Conservation (phyloP, 2,113 vertebrate genomes). For the Oplegnathus fasciatus region DNA sequence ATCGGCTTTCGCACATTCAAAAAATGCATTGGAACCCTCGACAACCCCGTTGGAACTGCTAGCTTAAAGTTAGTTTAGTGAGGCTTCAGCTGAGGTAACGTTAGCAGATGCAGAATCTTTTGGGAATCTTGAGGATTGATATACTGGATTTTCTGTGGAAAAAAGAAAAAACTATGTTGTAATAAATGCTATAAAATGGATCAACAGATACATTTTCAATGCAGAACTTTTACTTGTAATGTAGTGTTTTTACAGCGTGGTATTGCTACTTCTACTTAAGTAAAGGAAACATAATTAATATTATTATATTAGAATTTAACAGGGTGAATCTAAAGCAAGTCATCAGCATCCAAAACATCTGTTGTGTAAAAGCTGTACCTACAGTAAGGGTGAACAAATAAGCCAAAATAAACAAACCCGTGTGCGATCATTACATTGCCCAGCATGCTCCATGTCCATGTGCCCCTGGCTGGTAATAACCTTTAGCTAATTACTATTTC, state of each 20-base stretch:
- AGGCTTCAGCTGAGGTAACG: not conserved
- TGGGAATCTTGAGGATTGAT: not conserved
- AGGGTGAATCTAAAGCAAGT: slow-evolving; percentile 16
- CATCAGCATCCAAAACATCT: slow-evolving; percentile 49
- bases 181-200: not conserved
- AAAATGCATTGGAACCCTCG: not conserved
- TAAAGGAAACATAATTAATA: slow-evolving; percentile 35
- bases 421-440: slow-evolving; percentile 66
- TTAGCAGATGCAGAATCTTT: no score
- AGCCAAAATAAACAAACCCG: slow-evolving; percentile 72
- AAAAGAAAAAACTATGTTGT: no score
- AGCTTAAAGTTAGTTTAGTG: not conserved
- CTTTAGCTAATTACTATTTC: slow-evolving; percentile 80
- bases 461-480: slow-evolving; percentile 77
- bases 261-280: not conserved
- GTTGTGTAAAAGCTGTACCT: slow-evolving; percentile 46
- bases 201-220: not conserved
- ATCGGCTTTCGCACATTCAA: not conserved
- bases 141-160: no score
- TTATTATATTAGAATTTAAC: not conserved
- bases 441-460: slow-evolving; percentile 70
- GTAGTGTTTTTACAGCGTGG: not conserved
- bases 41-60: not conserved
- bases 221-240: not conserved
- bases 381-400: slow-evolving; percentile 36